Evolutionary conservation across 2,797 vertebrate species (phyloP), one percentile per base, ranked within the genome.

Genomic region (Brachyalestes nurse): DNA sequence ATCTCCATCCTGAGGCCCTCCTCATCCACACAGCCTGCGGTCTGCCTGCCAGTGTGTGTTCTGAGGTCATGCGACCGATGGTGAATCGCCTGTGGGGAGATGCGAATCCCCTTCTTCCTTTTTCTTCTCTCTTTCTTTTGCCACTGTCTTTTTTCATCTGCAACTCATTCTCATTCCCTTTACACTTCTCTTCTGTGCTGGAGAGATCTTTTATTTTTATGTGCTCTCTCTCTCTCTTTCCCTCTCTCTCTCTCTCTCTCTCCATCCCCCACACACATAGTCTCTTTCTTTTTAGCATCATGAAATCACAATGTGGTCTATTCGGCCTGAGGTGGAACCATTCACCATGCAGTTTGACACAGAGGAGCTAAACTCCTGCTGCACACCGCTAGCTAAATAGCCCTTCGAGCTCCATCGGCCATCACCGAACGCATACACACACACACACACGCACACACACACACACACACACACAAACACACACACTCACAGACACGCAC

Each of bases 231-330:
- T 91, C 84, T 87, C 34, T 61, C 34, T 25, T 6, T 45, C 51
- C 6, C 64, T 38, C 66, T 23, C 14, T 17, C 38, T 4, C 55
- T 10, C 66, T 1, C 10, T 4, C 66, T 14, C 65, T 21, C 77
- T 64, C 28, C 40, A n/a, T 55, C 66, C 40, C 67, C n/a, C 69
- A 65, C 78, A 62, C 70, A 51, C 70, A 17, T 88, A 57, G 81
- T 77, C 61, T 86, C 90, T 81, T 75, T 72, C 42, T 72, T 81
- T 77, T 58, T 42, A 65, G 74, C 51, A 81, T 93, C 91, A 93
- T 93, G 92, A 93, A 94, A 94, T 94, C 92, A 90, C 92, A 94
- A 93, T 95, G 92, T 90, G 88, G 93, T 93, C 81, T 92, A 94
- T 93, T 94, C 91, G 84, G 90, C 93, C 91, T 75, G 88, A 90